Conservation (phyloP, 2,797 vertebrate genomes). For the Oreortyx pictus region DNA sequence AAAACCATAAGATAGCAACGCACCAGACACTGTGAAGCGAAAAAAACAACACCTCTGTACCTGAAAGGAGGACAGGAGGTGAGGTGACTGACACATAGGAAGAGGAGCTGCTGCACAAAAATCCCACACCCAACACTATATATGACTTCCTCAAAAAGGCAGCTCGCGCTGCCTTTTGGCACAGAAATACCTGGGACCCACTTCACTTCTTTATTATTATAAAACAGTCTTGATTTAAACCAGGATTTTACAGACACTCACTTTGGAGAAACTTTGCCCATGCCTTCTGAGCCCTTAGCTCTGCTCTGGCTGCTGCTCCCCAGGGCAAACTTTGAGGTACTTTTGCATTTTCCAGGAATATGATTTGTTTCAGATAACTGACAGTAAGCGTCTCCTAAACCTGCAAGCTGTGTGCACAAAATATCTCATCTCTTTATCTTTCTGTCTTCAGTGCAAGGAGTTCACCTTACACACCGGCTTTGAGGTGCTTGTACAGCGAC, state of each 20-base stretch:
- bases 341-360: background rate
- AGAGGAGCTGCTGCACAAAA: too few relatives aligned
- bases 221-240: background rate
- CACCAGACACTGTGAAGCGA: too few relatives aligned
- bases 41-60: too few relatives aligned
- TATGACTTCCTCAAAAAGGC: too few relatives aligned
- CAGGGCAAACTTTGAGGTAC: too few relatives aligned
- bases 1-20: too few relatives aligned
- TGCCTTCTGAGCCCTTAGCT: background rate
- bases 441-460: constrained; percentile 83
- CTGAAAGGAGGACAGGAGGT: too few relatives aligned
- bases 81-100: too few relatives aligned
- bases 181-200: background rate
- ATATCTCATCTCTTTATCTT: background rate
- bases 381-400: background rate
- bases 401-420: background rate
- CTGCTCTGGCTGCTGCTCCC: background rate
- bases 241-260: background rate
- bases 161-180: background rate
- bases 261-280: too few relatives aligned
- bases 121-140: too few relatives aligned
- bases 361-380: background rate
- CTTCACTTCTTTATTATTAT: background rate
- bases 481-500: constrained; percentile 86
- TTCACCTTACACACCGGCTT: constrained; percentile 90